phyloP scores from a whole-genome alignment of 2,113 vertebrate species.

The Chaetorhynchus papuensis region DNA sequence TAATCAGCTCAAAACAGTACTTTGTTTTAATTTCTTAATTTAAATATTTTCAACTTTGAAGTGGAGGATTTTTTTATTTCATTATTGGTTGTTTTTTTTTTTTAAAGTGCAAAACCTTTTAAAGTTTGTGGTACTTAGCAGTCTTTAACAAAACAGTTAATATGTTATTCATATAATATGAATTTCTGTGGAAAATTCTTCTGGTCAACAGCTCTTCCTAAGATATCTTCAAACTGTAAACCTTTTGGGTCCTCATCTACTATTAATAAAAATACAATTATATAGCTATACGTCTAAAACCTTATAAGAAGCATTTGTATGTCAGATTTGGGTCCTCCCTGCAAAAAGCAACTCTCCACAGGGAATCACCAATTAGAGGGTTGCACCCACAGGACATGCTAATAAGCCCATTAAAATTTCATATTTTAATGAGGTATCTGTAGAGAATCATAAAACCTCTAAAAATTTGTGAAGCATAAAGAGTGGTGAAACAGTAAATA shows the following conservation, averaged over 20 bases:
- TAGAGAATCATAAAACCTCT: not conserved
- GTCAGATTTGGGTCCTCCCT: not conserved
- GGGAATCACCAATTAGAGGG: not conserved
- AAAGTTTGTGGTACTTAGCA: not conserved
- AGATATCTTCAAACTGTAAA: not conserved
- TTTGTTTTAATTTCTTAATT: not conserved
- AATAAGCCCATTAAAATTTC: not conserved
- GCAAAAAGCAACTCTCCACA: not conserved
- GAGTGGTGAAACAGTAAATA: not conserved
- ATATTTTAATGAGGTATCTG: not conserved
- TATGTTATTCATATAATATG: not conserved
- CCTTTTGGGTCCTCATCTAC: not conserved
- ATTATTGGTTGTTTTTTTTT: not conserved
- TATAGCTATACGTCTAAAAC: not conserved
- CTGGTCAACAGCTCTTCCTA: not conserved
- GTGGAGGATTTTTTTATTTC: not conserved
- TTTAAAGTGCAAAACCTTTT: not conserved
- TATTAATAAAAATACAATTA: not conserved
- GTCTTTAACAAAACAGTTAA: not conserved
- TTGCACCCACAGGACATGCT: not conserved
- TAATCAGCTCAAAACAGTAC: not conserved
- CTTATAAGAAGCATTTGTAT: not conserved
- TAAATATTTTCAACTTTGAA: not conserved
- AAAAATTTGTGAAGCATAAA: not conserved
- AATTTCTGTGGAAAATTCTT: not conserved